Base-by-base conservation (phyloP, 2,888 invertebrate genomes). In the Operophtera brumata region DNA sequence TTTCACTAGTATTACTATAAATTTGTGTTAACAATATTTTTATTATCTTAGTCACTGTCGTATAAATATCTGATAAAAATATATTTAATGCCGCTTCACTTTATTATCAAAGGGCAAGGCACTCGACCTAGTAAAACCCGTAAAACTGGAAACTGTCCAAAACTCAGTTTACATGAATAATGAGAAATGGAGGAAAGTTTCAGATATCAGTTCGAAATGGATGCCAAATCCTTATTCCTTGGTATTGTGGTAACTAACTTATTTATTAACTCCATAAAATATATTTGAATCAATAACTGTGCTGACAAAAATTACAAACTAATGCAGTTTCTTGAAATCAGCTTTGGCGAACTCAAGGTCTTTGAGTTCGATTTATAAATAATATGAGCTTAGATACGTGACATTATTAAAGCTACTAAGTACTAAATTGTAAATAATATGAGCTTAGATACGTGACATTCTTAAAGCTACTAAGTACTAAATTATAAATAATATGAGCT, bases 111-210 rank as follows among this genome's bases (percentile, higher is more conserved):
- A 58, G 56, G 60, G 60, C 52, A 48, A 56, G n/a, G n/a, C 51
- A 40, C 51, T 56, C 52, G 58, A 54, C 62, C 57, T 54, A 58
- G 40, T 47, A 50, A 49, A 35, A 41, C 37, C 46, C 34, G 36
- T 13, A 39, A 53, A 51, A 51, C 49, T 62, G 62, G 62, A 60
- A 49, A 45, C 51, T 45, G 26, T 62, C 62, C 62, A 60, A 60
- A 51, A 54, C 30, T 36, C 30, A 30, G 44, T 44, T 55, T 51
- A 57, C 54, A 47, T 48, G 52, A 54, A 53, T 48, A 53, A 57
- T 52, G 43, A 46, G 49, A 37, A 47, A 37, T 36, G 50, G 36
- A 34, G 35, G 11, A 50, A 51, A 52, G 40, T 56, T 47, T 43
- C 35, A 7, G 36, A 11, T 47, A 47, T 44, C 43, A 44, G 14